A percentile compares a stretch with the other conserved stretches of the same genome.
These are phyloP conservation scores for Corythornis vintsioides DNA, from an alignment of 2,113 vertebrate genomes.

Conservation along the genomic window DNA sequence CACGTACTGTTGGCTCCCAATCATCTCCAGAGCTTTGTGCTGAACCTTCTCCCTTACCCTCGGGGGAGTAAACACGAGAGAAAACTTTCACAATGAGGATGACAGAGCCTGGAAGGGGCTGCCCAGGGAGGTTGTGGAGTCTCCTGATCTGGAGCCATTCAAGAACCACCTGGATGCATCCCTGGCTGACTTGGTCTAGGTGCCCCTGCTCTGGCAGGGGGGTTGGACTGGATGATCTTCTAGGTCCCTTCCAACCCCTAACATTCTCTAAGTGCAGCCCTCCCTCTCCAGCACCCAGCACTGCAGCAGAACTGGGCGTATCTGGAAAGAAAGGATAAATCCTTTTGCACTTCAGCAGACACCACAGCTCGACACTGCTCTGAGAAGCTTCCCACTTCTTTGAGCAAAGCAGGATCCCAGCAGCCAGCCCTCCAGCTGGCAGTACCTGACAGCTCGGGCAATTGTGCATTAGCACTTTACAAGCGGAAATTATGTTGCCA, in stretches of 20 bases:
- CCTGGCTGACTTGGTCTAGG: too few relatives aligned
- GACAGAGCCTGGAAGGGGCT: too few relatives aligned
- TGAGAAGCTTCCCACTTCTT: neutral
- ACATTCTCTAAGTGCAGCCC: neutral
- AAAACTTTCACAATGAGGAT: too few relatives aligned
- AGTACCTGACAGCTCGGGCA: slow-evolving; percentile 4
- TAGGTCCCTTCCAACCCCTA: too few relatives aligned
- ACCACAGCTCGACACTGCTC: neutral
- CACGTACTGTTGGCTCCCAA: neutral
- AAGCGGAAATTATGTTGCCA: slow-evolving; percentile 6
- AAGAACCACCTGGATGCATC: too few relatives aligned
- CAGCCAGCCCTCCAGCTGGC: slow-evolving; percentile 31
- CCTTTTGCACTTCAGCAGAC: neutral
- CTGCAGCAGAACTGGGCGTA: neutral
- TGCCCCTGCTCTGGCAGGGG: too few relatives aligned
- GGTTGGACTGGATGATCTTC: too few relatives aligned
- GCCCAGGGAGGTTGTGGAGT: too few relatives aligned
- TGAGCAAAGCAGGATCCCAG: neutral
- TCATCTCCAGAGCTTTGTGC: neutral
- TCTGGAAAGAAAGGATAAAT: neutral
- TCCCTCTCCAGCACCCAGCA: neutral
- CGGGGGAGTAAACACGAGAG: too few relatives aligned
- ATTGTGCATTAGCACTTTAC: slow-evolving; percentile 36
- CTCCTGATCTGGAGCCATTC: too few relatives aligned
- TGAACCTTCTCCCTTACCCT: too few relatives aligned